phyloP scores from a whole-genome alignment of 2,888 invertebrate species.

The Laspeyria flexula region DNA sequence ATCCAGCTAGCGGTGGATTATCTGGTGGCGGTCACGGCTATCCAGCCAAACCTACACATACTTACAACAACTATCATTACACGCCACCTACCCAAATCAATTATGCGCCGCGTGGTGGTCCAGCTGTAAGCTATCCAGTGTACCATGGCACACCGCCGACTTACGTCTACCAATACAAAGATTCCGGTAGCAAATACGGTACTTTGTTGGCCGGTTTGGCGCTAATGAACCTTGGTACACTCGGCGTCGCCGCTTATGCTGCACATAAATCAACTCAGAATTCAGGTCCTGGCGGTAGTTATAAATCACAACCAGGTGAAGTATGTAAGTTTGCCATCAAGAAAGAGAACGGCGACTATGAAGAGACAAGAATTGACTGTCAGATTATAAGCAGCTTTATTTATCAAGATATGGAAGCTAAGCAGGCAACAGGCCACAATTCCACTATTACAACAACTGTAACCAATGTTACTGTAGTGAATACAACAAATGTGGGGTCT shows the following conservation, averaged over 20 bases:
- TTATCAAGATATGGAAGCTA: conserved; percentile 55
- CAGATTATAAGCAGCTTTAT: conserved; percentile 75
- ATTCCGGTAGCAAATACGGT: conserved; percentile 78
- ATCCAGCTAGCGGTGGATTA: conserved; percentile 37
- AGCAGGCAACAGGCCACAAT: conserved; percentile 48
- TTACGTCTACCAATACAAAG: conserved; percentile 74
- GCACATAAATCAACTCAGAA: conserved; percentile 31
- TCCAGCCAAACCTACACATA: conserved; percentile 22
- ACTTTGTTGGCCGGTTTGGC: conserved; percentile 74
- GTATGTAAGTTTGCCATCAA: conserved; percentile 73
- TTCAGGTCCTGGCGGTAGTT: conserved; percentile 43
- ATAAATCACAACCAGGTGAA: conserved; percentile 69
- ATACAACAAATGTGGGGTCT: conserved; percentile 53
- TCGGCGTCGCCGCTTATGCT: conserved; percentile 64
- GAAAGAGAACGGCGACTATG: conserved; percentile 75
- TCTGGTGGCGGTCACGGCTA: conserved; percentile 36
- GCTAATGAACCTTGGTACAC: conserved; percentile 72
- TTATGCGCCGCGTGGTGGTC: conserved; percentile 66
- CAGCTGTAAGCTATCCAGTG: conserved; percentile 66
- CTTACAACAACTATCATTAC: conserved; percentile 70
- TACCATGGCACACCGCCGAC: conserved; percentile 71
- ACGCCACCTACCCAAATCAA: conserved; percentile 72
- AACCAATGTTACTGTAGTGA: conserved; percentile 70
- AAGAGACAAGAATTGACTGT: conserved; percentile 77
- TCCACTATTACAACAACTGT: conserved; percentile 63